Percentiles rank a stretch among this genome's conserved stretches.
phyloP scores from a whole-genome alignment of 2,888 invertebrate genomes.

The Heterodera filipjevi region DNA sequence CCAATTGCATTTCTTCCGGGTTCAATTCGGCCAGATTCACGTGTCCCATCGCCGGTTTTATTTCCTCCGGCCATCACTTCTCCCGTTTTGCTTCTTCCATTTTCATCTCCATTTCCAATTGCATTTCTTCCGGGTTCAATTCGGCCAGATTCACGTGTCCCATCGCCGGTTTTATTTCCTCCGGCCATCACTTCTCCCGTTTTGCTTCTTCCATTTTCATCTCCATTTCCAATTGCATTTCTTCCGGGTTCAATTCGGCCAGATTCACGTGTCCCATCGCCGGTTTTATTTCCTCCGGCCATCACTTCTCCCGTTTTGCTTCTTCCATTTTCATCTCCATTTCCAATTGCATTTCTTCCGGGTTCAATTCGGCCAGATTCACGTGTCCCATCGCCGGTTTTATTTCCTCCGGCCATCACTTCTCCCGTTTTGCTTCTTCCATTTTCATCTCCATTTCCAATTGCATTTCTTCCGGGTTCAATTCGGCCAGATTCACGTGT shows the following conservation, averaged over 20 bases:
- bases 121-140: not conserved
- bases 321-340: not conserved
- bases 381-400: slow-evolving; percentile 1
- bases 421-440: slow-evolving; percentile 36
- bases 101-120: not conserved
- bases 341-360: slow-evolving; percentile 6
- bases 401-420: slow-evolving; percentile 29
- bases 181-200: slow-evolving; percentile 28
- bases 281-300: slow-evolving; percentile 17
- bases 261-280: not conserved
- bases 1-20: slow-evolving; percentile 17
- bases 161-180: slow-evolving; percentile 9
- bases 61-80: not conserved
- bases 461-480: not conserved
- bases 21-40: not conserved
- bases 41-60: slow-evolving; percentile 11
- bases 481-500: too few relatives aligned
- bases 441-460: not conserved
- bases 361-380: not conserved
- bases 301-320: slow-evolving; percentile 18
- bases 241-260: slow-evolving; percentile 12
- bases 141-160: not conserved
- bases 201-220: slow-evolving; percentile 35
- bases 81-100: slow-evolving; percentile 22
- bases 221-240: not conserved